A percentile compares a stretch with the other conserved stretches of the same genome.
phyloP scores from a whole-genome alignment of 2,113 vertebrate species.

The Paracanthobrama guichenoti region DNA sequence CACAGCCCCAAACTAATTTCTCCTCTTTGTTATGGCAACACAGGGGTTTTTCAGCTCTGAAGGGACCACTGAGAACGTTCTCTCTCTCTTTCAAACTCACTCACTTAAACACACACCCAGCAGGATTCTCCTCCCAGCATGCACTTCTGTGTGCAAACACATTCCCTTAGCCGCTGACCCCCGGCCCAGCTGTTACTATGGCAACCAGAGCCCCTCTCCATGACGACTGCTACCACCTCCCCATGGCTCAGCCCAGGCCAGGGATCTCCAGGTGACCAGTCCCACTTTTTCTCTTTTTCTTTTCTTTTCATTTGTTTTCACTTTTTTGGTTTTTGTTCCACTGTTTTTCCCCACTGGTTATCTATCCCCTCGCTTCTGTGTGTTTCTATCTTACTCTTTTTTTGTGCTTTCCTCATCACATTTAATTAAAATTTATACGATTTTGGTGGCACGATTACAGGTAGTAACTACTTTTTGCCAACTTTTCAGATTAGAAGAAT shows the following conservation, averaged over 20 bases:
- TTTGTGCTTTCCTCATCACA: slow-evolving; percentile 50
- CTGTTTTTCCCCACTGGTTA: background rate
- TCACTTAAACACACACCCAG: slow-evolving; percentile 55
- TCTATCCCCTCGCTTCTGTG: background rate
- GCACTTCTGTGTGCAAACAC: slow-evolving; percentile 63
- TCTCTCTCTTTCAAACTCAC: slow-evolving; percentile 39
- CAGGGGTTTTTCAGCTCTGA: slow-evolving; percentile 21
- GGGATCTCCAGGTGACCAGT: slow-evolving; percentile 58
- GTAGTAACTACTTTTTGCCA: background rate
- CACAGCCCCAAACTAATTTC: slow-evolving; percentile 32
- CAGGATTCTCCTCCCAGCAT: slow-evolving; percentile 60
- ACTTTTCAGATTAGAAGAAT: slow-evolving; percentile 17
- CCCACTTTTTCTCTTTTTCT: slow-evolving; percentile 8
- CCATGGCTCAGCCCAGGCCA: slow-evolving; percentile 49
- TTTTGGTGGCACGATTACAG: background rate
- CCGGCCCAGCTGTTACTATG: slow-evolving; percentile 57
- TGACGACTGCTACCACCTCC: slow-evolving; percentile 50
- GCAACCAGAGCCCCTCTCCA: slow-evolving; percentile 58
- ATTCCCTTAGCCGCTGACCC: slow-evolving; percentile 61
- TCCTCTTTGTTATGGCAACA: slow-evolving; percentile 52
- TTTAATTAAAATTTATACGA: background rate
- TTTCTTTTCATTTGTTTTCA: background rate
- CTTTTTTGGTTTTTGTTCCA: background rate
- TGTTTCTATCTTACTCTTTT: slow-evolving; percentile 8
- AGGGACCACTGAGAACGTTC: background rate